Base-by-base conservation (phyloP, 2,797 vertebrate species). In the Propithecus deckenii region DNA sequence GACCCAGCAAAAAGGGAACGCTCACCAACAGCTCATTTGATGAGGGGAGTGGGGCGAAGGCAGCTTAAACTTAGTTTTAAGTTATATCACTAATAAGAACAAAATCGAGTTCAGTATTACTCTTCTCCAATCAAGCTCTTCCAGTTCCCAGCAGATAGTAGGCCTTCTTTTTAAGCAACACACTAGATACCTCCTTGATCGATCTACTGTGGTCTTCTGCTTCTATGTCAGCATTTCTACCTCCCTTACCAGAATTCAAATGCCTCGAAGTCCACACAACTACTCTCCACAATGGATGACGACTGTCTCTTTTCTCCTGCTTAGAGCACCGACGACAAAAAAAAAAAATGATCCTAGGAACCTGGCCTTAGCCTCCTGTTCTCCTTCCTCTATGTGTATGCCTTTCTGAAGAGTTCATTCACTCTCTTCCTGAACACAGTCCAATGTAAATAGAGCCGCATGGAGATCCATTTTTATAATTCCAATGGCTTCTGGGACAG, bases 361-460 rank as follows among this genome's bases (percentile, higher is more conserved):
- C n/a, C n/a, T 3, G 41, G 38, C 57, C 52, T 35, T 43, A 15
- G 76, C 41, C 35, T 32, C 30, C 12, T 5, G 1, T 8, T n/a
- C 22, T 0, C 41, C 57, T 15, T 72, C 35, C 55, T 94, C 75
- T 43, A 8, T 0, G 1, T 20, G 43, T 22, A 14, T 1, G 23
- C 32, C 57, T 92, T 52, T 38, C 41, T 30, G 55, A 95, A 86
- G n/a, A 71, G 7, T 32, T 79, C 23, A 43, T 43, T 86, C 38
- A 41, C 11, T 28, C 52, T 43, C 32, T 25, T 35, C 43, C 23
- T 3, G 2, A 89, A 74, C 35, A 4, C 48, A 52, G 72, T 22
- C 28, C 57, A 71, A 30, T 38, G 38, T 38, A 61, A 52, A 59
- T 3, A 41, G 10, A 30, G n/a, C 0, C 41, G 5, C 55, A 35